Percentiles rank a stretch among this genome's conserved stretches.
phyloP scores from a whole-genome alignment of 2,797 vertebrate species.

The Diplodus puntazzo region DNA sequence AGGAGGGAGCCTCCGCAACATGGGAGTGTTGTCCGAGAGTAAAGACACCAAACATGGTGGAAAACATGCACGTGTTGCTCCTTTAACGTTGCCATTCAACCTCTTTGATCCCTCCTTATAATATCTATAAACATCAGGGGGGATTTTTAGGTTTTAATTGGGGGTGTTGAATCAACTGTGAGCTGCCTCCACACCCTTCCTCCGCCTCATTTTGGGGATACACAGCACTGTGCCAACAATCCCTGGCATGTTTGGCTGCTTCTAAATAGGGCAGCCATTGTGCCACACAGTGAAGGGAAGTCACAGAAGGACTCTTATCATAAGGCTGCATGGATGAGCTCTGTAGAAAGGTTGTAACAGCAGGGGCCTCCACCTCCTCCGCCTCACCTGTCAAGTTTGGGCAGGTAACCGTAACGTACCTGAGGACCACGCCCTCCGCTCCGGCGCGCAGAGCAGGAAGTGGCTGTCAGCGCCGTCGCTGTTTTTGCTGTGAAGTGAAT shows the following conservation, averaged over 20 bases:
- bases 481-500: slow-evolving; percentile 4
- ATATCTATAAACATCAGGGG: no score
- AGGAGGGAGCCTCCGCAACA: slow-evolving; percentile 59
- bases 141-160: no score
- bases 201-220: slow-evolving; percentile 54
- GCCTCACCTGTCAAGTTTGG: slow-evolving; percentile 65
- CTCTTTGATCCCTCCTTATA: no score
- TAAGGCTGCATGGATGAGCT: background rate
- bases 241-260: slow-evolving; percentile 64
- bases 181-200: slow-evolving; percentile 51
- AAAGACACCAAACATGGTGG: background rate
- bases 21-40: slow-evolving; percentile 36
- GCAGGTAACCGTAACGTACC: slow-evolving; percentile 67
- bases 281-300: slow-evolving; percentile 41
- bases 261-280: slow-evolving; percentile 79
- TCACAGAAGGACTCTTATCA: slow-evolving; percentile 41
- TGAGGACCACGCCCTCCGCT: slow-evolving; percentile 73
- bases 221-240: slow-evolving; percentile 67
- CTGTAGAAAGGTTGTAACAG: slow-evolving; percentile 4
- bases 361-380: background rate
- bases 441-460: slow-evolving; percentile 74
- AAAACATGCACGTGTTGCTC: background rate
- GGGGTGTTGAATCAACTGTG: background rate
- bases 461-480: slow-evolving; percentile 60
- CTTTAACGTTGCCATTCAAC: no score